Evolutionary conservation across 2,113 vertebrate genomes (phyloP), one percentile per base, ranked within the genome.

Genomic region (Tupaia tana): DNA sequence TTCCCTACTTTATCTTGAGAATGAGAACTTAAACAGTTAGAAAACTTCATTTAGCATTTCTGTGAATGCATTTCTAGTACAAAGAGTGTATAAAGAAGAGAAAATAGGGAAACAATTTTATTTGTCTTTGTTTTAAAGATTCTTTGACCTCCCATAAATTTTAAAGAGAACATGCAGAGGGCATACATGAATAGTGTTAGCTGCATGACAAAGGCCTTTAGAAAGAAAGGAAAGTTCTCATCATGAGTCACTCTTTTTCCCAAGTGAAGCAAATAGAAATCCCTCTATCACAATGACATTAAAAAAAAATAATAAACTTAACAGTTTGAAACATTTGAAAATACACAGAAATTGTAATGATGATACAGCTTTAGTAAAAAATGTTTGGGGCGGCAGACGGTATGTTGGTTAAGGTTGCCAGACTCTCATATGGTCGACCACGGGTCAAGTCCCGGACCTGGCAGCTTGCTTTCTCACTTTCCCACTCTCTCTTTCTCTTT

Each of bases 1-100:
- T 97, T 97, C 95, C 88, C 94, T 86, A 97, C 90, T 98, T 98
- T 97, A 96, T 97, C 86, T 95, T 93, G 74, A 97, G 94, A 88
- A 96, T 90, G 89, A 96, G 96, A 98, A 96, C 82, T 97, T 91
- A 97, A 98, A 96, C 91, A 97, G 94, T 93, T 91, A 86, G 54
- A 69, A 97, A 98, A 97, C 79, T 98, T 90, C 74, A 96, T 52
- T 43, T 70, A 63, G 16, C 8, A 27, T 64, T 69, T 12, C 34
- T 94, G 20, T 79, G 58, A 95, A 93, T 96, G 85, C 92, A 15
- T 89, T 95, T 91, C 66, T 29, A 9, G 16, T 75, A 95, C 94
- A 82, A 93, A 96, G 77, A 93, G n/a, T 93, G 95, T 80, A 96
- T 84, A 79, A 97, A 90, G 75, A 95, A 83, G 56, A 89, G 81